phyloP scores from a whole-genome alignment of 2,888 invertebrate species.

The Cremastinae sp. region DNA sequence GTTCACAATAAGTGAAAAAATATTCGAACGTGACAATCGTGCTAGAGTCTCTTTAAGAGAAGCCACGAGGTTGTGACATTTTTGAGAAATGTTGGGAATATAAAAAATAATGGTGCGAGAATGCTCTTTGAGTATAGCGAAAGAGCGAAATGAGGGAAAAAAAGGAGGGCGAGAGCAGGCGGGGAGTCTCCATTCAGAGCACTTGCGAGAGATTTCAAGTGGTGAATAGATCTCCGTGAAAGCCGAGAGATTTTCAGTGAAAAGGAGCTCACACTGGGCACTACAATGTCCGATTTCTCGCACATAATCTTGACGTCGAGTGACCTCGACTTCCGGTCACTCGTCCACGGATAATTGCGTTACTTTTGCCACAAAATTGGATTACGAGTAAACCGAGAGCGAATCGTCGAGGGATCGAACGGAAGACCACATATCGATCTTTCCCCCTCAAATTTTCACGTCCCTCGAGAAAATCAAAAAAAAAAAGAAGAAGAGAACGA shows the following conservation, averaged over 20 bases:
- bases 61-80: slow-evolving; percentile 9
- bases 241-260: slow-evolving; percentile 23
- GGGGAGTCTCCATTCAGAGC: slow-evolving; percentile 43
- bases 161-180: slow-evolving; percentile 37
- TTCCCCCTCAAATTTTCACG: slow-evolving; percentile 46
- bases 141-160: background rate
- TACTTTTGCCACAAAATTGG: slow-evolving; percentile 74
- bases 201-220: slow-evolving; percentile 35
- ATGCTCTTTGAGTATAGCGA: slow-evolving; percentile 9
- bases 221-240: slow-evolving; percentile 46
- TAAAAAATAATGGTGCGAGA: slow-evolving; percentile 13
- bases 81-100: slow-evolving; percentile 27
- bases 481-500: slow-evolving; percentile 18
- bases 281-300: slow-evolving; percentile 25
- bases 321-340: slow-evolving; percentile 75
- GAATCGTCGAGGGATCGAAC: slow-evolving; percentile 67
- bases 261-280: slow-evolving; percentile 18
- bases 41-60: too few relatives aligned
- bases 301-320: slow-evolving; percentile 53
- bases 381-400: slow-evolving; percentile 75
- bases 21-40: too few relatives aligned
- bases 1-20: too few relatives aligned
- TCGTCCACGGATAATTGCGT: slow-evolving; percentile 72
- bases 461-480: background rate
- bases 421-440: slow-evolving; percentile 34